phyloP scores from a whole-genome alignment of 2,113 vertebrate genomes.

The Lichenostomus cassidix region DNA sequence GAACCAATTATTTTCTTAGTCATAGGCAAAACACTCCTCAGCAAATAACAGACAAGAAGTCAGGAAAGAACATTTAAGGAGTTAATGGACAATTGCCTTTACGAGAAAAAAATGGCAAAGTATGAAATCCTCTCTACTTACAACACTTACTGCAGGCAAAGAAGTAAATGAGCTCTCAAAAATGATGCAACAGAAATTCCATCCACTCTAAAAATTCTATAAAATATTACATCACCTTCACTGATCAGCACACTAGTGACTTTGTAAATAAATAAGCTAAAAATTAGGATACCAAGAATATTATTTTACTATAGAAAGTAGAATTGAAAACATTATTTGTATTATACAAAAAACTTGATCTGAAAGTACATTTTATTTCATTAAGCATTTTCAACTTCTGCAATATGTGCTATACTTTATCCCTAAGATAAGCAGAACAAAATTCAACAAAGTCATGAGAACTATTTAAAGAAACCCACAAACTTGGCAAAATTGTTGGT shows the following conservation, averaged over 20 bases:
- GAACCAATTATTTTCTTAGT: slow-evolving; percentile 21
- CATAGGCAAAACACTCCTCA: not conserved
- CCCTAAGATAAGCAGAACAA: not conserved
- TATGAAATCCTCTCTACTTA: not conserved
- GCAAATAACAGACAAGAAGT: not conserved
- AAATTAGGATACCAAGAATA: not conserved
- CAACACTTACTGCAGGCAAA: not conserved
- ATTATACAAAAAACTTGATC: not conserved
- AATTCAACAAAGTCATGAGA: not conserved
- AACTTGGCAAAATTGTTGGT: not conserved
- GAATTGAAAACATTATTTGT: not conserved
- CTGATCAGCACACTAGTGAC: not conserved
- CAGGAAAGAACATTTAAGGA: not conserved
- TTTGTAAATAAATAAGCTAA: not conserved
- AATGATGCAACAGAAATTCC: not conserved
- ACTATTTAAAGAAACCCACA: not conserved
- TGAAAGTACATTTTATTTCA: not conserved
- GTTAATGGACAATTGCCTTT: not conserved
- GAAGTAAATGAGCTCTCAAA: not conserved
- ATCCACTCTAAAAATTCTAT: not conserved
- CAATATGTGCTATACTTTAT: not conserved
- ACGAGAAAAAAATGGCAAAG: not conserved
- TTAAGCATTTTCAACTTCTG: not conserved
- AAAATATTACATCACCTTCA: not conserved
- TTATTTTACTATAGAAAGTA: not conserved